These are phyloP conservation scores for Leucosticte australis DNA, from an alignment of 2,113 vertebrate species.

Conservation along the genomic window DNA sequence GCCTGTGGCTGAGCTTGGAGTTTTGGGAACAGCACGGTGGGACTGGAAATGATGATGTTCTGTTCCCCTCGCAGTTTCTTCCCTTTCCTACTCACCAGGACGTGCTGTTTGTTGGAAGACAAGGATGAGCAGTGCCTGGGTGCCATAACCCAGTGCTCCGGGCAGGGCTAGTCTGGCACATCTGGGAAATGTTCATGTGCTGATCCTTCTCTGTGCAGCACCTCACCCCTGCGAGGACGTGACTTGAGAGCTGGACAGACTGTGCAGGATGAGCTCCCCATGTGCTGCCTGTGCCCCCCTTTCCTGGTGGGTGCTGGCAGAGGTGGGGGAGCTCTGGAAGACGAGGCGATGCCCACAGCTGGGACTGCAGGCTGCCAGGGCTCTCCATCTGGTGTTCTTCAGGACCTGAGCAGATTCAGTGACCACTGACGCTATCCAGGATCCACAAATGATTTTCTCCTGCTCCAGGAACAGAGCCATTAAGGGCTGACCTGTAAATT, in stretches of 20 bases:
- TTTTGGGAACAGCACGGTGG: fast-evolving
- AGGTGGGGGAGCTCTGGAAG: not conserved
- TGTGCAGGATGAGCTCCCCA: not conserved
- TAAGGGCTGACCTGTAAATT: slow-evolving; percentile 32
- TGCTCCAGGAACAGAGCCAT: not conserved
- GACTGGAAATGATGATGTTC: not conserved
- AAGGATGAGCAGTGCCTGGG: not conserved
- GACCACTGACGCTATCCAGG: slow-evolving; percentile 1
- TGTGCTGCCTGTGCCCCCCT: not conserved
- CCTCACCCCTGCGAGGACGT: not conserved
- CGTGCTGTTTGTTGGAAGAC: not conserved
- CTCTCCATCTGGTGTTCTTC: slow-evolving; percentile 4
- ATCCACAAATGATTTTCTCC: not conserved
- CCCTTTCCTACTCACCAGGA: not conserved
- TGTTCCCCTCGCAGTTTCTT: not conserved
- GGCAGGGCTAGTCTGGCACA: not conserved
- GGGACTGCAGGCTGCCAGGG: not conserved
- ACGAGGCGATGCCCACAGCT: not conserved
- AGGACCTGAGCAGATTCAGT: not conserved
- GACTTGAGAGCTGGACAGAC: not conserved
- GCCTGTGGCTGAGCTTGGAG: not conserved
- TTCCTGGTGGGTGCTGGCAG: not conserved
- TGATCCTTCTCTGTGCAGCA: not conserved
- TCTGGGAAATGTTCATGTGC: not conserved
- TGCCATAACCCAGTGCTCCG: fast-evolving